Evolutionary conservation across 2,888 invertebrate species (phyloP), one percentile per base, ranked within the genome.

Genomic region (Pimpla rufipes): DNA sequence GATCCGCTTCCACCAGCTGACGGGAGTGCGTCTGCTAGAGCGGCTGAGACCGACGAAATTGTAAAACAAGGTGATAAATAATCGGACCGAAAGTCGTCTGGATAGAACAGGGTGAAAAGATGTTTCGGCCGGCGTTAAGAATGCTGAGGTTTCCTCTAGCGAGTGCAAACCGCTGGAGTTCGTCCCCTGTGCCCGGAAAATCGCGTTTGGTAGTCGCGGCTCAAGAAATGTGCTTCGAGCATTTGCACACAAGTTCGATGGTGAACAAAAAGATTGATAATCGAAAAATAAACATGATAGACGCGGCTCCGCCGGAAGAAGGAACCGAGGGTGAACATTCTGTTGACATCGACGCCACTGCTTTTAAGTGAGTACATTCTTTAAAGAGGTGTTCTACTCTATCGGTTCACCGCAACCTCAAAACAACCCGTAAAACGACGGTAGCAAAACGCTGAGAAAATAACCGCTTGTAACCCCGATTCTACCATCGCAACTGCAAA

Each of bases 321-420:
- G 98, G 97, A 66, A 97, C 96, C 0, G 94, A 95, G 79, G 98
- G 98, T 57, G 97, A 97, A 93, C 95, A 94, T 90, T 93, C 95
- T 0, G 90, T 96, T 42, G 96, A 96, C 91, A 95, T 97, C 47
- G 97, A 97, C 92, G 93, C 95, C 8, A 92, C 95, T 16, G 91
- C 96, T 8, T 94, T 94, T 88, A 94, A 95, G 96, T 96, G 94
- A 93, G 94, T 90, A 35, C 7, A 71, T 52, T 21, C 5, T 52
- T 11, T 18, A n/a, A 50, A 13, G 8, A 23, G 23, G 4, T 68
- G 37, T 67, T 18, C 57, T 59, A 52, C 50, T 66, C n/a, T n/a
- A n/a, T 52, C 13, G 35, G 29, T 18, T 40, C 18, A 11, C 18
- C 23, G 4, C 21, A 57, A 13, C 11, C 35, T 1, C 45, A 45